Base-by-base conservation (phyloP, 1,140 invertebrate genomes). In the Lordiphosa mommai region DNA sequence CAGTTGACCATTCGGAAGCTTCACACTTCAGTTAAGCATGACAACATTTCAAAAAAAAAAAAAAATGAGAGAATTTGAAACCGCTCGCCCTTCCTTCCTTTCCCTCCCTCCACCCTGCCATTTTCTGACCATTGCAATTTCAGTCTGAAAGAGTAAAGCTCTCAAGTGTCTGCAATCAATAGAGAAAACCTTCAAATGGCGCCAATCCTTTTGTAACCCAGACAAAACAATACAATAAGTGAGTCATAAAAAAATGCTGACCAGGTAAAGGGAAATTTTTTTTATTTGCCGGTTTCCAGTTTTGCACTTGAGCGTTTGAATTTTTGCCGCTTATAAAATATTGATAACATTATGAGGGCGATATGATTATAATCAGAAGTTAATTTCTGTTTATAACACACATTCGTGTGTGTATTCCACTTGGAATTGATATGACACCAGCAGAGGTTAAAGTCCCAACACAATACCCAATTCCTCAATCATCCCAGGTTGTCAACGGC, bases 381-480 rank as follows among this genome's bases (percentile, higher is more conserved):
- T 41, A 14, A 37, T 50, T 40, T 52, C 29, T 48, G 43, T 67
- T 61, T 38, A 60, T 67, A 67, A 29, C 46, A 43, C 43, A 36
- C 32, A 43, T 55, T 61, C 61, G 44, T 67, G 52, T 66, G 61
- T 37, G 58, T 37, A 44, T 66, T 49, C 10, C 61, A 34, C 32
- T 64, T 14, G 40, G 43, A 63, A 57, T 49, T 66, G 63, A 65
- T 67, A 67, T 67, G 43, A 59, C 63, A 66, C 29, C 36, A 32
- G 16, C 17, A 7, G 52, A 13, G 63, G 52, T 67, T 52, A 67
- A 67, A 67, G 63, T 67, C 63, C 63, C 44, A 37, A 13, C 20
- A 10, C 20, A 27, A 23, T 20, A 17, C 40, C 40, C 20, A 6
- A 17, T 20, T 27, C 10, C 20, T 10, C 40, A 43, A 40, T 40